Evolutionary conservation across 2,797 vertebrate genomes (phyloP).

Genomic region (Hafferia zeledoni): DNA sequence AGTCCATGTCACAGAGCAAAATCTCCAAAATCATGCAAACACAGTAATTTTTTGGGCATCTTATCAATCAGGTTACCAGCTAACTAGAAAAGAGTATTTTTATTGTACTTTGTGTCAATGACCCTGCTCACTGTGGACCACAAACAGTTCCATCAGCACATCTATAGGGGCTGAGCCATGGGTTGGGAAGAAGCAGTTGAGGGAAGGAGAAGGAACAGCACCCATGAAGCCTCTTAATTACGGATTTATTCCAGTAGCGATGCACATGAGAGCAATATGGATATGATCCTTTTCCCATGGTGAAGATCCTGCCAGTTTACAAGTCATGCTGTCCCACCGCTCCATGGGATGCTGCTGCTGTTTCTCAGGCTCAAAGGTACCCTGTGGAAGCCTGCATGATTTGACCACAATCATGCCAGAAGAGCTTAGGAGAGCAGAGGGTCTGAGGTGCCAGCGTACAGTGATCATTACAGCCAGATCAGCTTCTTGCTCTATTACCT

Average conservation of each 20-base stretch:
- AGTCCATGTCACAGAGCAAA: neutral
- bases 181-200: neutral
- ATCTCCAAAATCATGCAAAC: neutral
- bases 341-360: neutral
- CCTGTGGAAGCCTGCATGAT: neutral
- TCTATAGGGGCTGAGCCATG: neutral
- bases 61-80: neutral
- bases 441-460: neutral
- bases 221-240: neutral
- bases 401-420: neutral
- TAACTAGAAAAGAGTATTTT: neutral
- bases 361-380: neutral
- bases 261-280: neutral
- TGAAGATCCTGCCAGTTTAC: neutral
- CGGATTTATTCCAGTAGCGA: neutral
- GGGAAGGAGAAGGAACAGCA: neutral
- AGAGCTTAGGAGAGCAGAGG: neutral
- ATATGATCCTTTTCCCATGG: neutral
- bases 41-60: neutral
- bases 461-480: neutral
- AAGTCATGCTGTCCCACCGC: neutral
- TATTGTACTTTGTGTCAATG: neutral
- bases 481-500: neutral
- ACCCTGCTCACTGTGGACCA: neutral
- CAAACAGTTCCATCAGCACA: neutral